A percentile compares a stretch with the other conserved stretches of the same genome.
Conservation (phyloP, 2,797 vertebrate genomes). For the Danio jaintianensis region DNA sequence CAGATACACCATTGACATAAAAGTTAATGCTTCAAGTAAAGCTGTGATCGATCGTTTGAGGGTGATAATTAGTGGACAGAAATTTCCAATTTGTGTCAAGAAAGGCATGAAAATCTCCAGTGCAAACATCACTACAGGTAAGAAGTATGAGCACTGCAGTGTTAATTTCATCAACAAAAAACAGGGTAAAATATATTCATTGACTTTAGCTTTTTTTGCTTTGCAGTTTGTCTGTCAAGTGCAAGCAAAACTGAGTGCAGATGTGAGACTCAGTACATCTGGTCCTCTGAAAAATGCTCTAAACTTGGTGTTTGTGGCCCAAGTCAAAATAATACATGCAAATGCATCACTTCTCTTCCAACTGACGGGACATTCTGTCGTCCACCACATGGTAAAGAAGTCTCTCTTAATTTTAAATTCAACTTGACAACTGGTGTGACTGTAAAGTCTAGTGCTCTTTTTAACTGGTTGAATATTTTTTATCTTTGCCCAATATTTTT, state of each 20-base stretch:
- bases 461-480: neutral
- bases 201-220: accelerated
- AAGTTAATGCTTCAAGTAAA: neutral
- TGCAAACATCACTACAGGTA: neutral
- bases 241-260: neutral
- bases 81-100: neutral
- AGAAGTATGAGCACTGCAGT: neutral
- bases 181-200: too few relatives aligned
- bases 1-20: neutral
- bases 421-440: neutral
- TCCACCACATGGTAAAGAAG: neutral
- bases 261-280: neutral
- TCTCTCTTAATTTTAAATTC: neutral
- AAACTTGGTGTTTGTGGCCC: neutral
- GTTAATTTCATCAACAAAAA: too few relatives aligned
- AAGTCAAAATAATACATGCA: neutral
- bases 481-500: neutral
- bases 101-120: neutral
- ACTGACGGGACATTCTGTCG: neutral
- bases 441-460: neutral
- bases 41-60: neutral
- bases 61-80: neutral
- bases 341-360: neutral
- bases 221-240: neutral
- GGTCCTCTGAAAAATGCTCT: slow-evolving; percentile 1